phyloP scores from a whole-genome alignment of 2,888 invertebrate genomes.

The Ecliptopera silaceata region DNA sequence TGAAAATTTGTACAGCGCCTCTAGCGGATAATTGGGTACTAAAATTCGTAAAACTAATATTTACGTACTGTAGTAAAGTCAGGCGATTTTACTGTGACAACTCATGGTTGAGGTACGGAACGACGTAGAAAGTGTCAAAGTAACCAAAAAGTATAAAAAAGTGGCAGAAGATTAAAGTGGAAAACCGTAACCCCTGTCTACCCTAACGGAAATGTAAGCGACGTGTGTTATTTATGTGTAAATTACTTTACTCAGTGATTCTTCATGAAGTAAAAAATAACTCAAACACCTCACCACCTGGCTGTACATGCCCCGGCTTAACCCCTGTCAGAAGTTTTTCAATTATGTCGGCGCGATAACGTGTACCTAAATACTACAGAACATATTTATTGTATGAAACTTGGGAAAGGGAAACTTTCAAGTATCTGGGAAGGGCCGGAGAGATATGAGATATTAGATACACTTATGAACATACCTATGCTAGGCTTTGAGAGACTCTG shows the following conservation, averaged over 20 bases:
- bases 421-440: constrained; percentile 29
- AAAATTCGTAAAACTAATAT: too few species aligned
- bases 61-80: too few species aligned
- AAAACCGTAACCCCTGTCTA: neutral
- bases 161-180: neutral
- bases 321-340: constrained; percentile 78
- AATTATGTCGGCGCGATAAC: constrained; percentile 70
- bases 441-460: constrained; percentile 24
- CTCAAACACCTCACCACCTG: constrained; percentile 14
- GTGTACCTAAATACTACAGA: constrained; percentile 52
- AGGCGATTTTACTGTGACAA: too few species aligned
- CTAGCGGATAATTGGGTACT: too few species aligned
- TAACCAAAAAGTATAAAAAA: neutral
- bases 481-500: neutral
- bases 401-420: constrained; percentile 39
- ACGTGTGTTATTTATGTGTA: constrained; percentile 1
- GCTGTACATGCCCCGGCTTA: constrained; percentile 50
- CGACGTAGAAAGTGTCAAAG: too few species aligned
- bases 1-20: too few species aligned
- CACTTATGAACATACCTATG: constrained; percentile 1
- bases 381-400: constrained; percentile 67
- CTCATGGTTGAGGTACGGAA: too few species aligned
- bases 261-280: constrained; percentile 20
- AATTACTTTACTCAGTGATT: constrained; percentile 8
- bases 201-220: neutral